Evolutionary conservation across 2,888 invertebrate species (phyloP).

Genomic region (Corythucha ciliata): DNA sequence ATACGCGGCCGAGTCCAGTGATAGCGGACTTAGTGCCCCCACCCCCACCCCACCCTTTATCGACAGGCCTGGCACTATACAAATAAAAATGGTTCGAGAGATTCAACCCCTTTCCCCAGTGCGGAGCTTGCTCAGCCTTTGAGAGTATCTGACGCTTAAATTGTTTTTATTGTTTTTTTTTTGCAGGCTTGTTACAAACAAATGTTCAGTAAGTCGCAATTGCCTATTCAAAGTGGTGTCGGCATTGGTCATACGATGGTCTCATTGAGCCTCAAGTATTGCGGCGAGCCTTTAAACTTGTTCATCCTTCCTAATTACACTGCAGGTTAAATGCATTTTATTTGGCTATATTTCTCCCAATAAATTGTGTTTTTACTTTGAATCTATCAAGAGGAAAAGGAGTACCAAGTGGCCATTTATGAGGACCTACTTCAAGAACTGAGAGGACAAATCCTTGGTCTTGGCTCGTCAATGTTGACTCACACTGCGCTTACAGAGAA

Average conservation of each 20-base stretch:
- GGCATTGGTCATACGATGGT: slow-evolving; percentile 45
- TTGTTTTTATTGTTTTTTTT: slow-evolving; percentile 22
- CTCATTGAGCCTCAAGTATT: slow-evolving; percentile 45
- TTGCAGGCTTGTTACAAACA: slow-evolving; percentile 44
- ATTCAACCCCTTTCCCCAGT: too few species aligned
- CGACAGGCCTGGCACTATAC: too few species aligned
- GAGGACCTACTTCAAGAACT: slow-evolving; percentile 56
- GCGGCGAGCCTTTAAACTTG: slow-evolving; percentile 56
- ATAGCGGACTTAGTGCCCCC: too few species aligned
- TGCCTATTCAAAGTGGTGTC: slow-evolving; percentile 57
- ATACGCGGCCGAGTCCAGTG: too few species aligned
- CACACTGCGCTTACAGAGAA: slow-evolving; percentile 66
- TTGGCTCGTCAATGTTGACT: slow-evolving; percentile 59
- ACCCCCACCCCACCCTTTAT: too few species aligned
- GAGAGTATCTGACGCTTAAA: too few species aligned
- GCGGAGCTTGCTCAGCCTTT: too few species aligned
- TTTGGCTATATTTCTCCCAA: slow-evolving; percentile 11
- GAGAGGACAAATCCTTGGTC: slow-evolving; percentile 59
- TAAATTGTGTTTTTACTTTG: too few species aligned
- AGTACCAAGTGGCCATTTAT: slow-evolving; percentile 45
- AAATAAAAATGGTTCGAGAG: too few species aligned
- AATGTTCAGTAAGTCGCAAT: slow-evolving; percentile 54
- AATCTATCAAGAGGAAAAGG: neutral
- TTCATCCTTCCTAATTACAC: slow-evolving; percentile 57
- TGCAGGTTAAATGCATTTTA: slow-evolving; percentile 40